phyloP scores from a whole-genome alignment of 2,113 vertebrate species.

The Chaetops frenatus region DNA sequence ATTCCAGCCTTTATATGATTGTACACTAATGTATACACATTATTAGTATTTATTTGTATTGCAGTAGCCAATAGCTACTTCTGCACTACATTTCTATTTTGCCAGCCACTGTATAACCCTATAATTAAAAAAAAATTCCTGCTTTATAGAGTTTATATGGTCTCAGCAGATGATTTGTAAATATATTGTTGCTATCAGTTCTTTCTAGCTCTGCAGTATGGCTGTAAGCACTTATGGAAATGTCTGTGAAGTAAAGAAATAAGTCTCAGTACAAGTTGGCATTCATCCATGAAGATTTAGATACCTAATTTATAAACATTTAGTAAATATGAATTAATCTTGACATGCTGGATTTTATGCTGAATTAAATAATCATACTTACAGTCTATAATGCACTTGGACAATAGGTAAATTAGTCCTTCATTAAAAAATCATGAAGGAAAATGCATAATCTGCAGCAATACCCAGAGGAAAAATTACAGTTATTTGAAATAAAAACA shows the following conservation, averaged over 20 bases:
- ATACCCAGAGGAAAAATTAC: conserved; percentile 50
- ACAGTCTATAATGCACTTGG: conserved; percentile 22
- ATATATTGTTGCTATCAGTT: background rate
- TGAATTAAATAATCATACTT: conserved; percentile 53
- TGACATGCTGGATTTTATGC: conserved; percentile 47
- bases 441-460: conserved; percentile 61
- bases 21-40: background rate
- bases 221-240: background rate
- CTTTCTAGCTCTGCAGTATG: background rate
- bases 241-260: background rate
- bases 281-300: conserved; percentile 44
- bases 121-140: background rate
- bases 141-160: background rate
- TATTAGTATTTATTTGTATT: conserved; percentile 13
- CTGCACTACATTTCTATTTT: background rate
- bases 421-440: conserved; percentile 69
- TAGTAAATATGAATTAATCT: conserved; percentile 62
- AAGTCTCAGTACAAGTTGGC: background rate
- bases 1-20: background rate
- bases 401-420: conserved; percentile 62
- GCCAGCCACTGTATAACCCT: background rate
- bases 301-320: conserved; percentile 60
- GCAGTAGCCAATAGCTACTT: background rate
- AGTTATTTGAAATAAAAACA: conserved; percentile 57
- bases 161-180: background rate